These are phyloP conservation scores for Brachionichthys hirsutus DNA, from an alignment of 2,113 vertebrate genomes.

Conservation along the genomic window DNA sequence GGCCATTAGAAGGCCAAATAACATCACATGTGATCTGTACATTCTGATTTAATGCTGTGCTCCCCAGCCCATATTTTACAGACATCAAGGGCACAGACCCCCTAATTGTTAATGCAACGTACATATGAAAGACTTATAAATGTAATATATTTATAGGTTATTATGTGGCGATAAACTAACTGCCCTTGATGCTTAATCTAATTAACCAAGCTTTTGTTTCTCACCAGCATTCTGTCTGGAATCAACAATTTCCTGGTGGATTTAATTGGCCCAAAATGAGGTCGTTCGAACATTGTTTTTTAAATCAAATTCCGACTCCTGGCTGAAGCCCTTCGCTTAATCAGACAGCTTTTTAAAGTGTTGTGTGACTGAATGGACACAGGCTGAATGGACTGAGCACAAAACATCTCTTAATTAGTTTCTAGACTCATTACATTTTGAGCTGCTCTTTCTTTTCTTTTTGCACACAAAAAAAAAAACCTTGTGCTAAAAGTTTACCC, in stretches of 20 bases:
- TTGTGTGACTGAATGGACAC: constrained; percentile 7
- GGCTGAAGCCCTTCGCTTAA: constrained; percentile 29
- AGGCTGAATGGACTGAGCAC: constrained; percentile 13
- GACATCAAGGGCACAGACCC: constrained; percentile 43
- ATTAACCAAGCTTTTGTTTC: constrained; percentile 61
- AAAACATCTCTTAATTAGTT: constrained; percentile 17
- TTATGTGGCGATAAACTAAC: constrained; percentile 44
- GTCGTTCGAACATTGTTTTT: constrained; percentile 41
- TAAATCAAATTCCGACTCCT: constrained; percentile 45
- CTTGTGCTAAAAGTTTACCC: no score
- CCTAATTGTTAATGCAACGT: constrained; percentile 37
- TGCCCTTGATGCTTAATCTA: constrained; percentile 56
- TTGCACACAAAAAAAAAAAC: no score
- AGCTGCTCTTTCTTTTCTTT: no score
- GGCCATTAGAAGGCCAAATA: constrained; percentile 65
- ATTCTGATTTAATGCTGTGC: constrained; percentile 27
- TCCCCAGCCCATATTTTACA: constrained; percentile 50
- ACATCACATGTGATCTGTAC: constrained; percentile 51
- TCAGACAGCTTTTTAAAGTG: constrained; percentile 17
- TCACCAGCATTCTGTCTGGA: constrained; percentile 32
- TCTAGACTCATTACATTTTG: constrained; percentile 27
- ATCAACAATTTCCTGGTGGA: constrained; percentile 32
- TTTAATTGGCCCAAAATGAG: constrained; percentile 47
- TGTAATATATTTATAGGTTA: constrained; percentile 41
- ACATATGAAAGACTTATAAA: constrained; percentile 51